phyloP scores from a whole-genome alignment of 2,797 vertebrate genomes.

The Urophycis tenuis region DNA sequence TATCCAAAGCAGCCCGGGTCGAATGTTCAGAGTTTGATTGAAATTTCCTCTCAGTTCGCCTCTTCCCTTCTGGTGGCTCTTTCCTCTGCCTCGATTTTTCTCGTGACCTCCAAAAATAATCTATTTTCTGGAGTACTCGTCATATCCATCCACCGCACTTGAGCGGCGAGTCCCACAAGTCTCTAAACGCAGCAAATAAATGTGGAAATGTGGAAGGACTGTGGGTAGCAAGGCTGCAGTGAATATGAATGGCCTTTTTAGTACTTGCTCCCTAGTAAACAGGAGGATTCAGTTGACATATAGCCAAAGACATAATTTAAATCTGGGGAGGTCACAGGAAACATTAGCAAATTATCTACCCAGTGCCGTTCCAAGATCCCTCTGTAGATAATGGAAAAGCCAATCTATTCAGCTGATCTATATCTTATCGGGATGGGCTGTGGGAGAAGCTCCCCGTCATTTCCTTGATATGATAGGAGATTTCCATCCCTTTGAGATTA shows the following conservation, averaged over 20 bases:
- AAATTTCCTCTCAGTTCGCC: slow-evolving; percentile 35
- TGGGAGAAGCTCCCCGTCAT: slow-evolving; percentile 69
- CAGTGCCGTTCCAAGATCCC: slow-evolving; percentile 70
- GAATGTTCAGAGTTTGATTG: slow-evolving; percentile 51
- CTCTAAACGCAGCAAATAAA: slow-evolving; percentile 49
- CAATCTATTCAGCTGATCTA: slow-evolving; percentile 75
- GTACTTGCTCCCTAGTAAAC: slow-evolving; percentile 65
- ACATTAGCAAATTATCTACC: slow-evolving; percentile 78
- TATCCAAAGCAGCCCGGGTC: slow-evolving; percentile 52
- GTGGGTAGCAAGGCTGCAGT: slow-evolving; percentile 48
- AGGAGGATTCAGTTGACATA: slow-evolving; percentile 63
- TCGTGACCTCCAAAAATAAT: background rate
- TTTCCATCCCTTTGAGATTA: slow-evolving; percentile 73
- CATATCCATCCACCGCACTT: slow-evolving; percentile 29
- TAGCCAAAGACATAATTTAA: slow-evolving; percentile 74
- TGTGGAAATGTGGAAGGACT: slow-evolving; percentile 45
- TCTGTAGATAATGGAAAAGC: slow-evolving; percentile 71
- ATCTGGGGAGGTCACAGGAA: slow-evolving; percentile 77
- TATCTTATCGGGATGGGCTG: slow-evolving; percentile 72
- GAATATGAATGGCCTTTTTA: slow-evolving; percentile 67
- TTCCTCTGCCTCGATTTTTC: slow-evolving; percentile 16
- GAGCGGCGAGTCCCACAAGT: slow-evolving; percentile 44
- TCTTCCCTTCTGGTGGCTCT: slow-evolving; percentile 30
- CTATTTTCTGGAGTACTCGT: slow-evolving; percentile 43
- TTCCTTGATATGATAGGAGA: slow-evolving; percentile 74